Percentiles rank a stretch among this genome's conserved stretches.
Evolutionary conservation across 1,140 invertebrate genomes (phyloP).

Genomic region (Varroa destructor): DNA sequence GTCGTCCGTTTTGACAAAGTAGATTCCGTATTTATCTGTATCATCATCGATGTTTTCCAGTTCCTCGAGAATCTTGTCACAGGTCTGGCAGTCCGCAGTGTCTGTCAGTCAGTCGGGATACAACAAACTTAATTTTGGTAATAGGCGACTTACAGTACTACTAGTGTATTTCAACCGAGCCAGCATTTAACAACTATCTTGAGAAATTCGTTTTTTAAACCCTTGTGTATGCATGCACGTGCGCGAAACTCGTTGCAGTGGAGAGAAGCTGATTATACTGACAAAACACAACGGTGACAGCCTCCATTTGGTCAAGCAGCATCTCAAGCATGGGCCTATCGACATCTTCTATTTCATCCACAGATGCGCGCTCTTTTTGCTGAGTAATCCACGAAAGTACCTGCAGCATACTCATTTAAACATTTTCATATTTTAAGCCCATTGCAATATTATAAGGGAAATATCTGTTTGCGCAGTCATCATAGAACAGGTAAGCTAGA

Average conservation of each 20-base stretch:
- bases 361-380: constrained; percentile 62
- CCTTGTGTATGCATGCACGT: no score
- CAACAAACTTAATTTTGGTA: background rate
- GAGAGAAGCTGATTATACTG: constrained; percentile 41
- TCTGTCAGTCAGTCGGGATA: constrained; percentile 45
- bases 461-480: no score
- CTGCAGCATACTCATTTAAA: background rate
- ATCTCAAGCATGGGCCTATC: constrained; percentile 75
- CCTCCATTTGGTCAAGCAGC: constrained; percentile 73
- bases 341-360: constrained; percentile 78
- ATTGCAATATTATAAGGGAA: no score
- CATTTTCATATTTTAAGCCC: no score
- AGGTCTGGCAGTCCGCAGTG: constrained; percentile 60
- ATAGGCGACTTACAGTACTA: background rate
- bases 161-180: background rate
- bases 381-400: constrained; percentile 78
- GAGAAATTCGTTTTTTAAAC: no score
- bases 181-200: no score
- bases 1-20: constrained; percentile 86
- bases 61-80: constrained; percentile 66
- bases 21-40: constrained; percentile 75
- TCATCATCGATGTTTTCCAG: constrained; percentile 87
- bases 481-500: no score
- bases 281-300: constrained; percentile 85
- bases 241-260: no score